Evolutionary conservation across 2,888 invertebrate species (phyloP), one percentile per base, ranked within the genome.

Genomic region (Clepsis dumicolana): DNA sequence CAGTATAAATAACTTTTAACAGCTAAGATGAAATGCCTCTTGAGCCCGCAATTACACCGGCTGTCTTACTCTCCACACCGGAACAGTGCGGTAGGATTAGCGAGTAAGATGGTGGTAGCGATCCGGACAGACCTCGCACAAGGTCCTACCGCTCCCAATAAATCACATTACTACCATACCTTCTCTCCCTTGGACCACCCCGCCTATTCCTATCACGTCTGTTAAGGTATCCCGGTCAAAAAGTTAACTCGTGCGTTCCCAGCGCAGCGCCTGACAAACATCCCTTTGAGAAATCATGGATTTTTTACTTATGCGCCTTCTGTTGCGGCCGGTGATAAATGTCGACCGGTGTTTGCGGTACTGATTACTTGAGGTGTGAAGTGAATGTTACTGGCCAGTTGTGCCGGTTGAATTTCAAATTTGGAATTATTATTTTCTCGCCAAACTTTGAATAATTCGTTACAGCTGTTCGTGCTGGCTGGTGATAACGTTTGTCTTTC

Each of bases 271-370:
- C 65, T 56, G 70, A 70, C 71, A 71, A 71, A 68, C 71, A 71
- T 69, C 65, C 71, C 71, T 69, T 64, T 59, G 69, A 71, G 71
- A 71, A 71, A 71, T 71, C 71, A 71, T 71, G 68, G 68, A 62
- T 65, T 67, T 70, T 71, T 68, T 68, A 68, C 68, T 68, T 68
- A 68, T 63, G 56, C 63, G 57, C 29, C 67, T 67, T 67, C 56
- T 67, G 62, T 67, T 63, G 50, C 57, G 57, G 56, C 63, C 57
- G 57, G 16, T 67, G 67, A 67, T 67, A 67, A 67, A 67, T 67
- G 57, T 62, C 35, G 48, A 21, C 24, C 8, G 35, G 18, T 50
- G n/a, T 64, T 64, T 64, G 64, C 63, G 21, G 48, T 48, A 52
- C 21, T 29, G 48, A 48, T 64, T 29, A 29, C 38, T 24, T 27